These are phyloP conservation scores for Centroberyx gerrardi DNA, from an alignment of 2,797 vertebrate species.

Conservation along the genomic window DNA sequence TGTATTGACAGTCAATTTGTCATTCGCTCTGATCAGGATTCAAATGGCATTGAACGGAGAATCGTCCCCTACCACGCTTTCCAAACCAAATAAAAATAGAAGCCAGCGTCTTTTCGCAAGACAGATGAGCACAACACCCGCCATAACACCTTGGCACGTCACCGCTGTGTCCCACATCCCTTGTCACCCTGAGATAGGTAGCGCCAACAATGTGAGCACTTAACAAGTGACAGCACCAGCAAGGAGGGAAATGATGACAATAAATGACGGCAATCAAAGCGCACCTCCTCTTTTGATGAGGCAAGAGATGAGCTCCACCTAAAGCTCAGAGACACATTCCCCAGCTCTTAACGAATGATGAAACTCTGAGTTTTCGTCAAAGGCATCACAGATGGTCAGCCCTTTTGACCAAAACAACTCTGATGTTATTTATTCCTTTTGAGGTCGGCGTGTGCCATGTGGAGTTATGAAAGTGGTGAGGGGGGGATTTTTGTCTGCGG, in stretches of 20 bases:
- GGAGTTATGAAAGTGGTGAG: conserved; percentile 78
- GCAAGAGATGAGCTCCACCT: conserved; percentile 27
- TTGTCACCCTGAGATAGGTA: conserved; percentile 31
- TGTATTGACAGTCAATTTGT: neutral
- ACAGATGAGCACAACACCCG: conserved; percentile 57
- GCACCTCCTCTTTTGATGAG: conserved; percentile 52
- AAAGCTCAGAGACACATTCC: conserved; percentile 57
- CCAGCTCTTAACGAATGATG: conserved; percentile 63
- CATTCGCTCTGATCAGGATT: conserved; percentile 2
- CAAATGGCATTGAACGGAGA: conserved; percentile 17
- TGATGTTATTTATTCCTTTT: conserved; percentile 76
- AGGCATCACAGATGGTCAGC: conserved; percentile 67
- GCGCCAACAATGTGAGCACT: conserved; percentile 63
- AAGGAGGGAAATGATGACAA: conserved; percentile 68
- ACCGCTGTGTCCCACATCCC: conserved; percentile 22
- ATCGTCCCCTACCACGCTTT: conserved; percentile 26
- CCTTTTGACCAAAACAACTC: conserved; percentile 51
- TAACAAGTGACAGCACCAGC: conserved; percentile 42
- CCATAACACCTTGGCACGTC: conserved; percentile 54
- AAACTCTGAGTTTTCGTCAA: conserved; percentile 64
- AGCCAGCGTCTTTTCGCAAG: conserved; percentile 38
- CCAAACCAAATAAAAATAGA: conserved; percentile 47
- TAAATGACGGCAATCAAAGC: conserved; percentile 72
- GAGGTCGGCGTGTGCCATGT: conserved; percentile 65
- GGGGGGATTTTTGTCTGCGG: conserved; percentile 64